Percentiles rank a stretch among this genome's conserved stretches.
Conservation (phyloP, 1,140 invertebrate species). For the Aphelenchoides besseyi region DNA sequence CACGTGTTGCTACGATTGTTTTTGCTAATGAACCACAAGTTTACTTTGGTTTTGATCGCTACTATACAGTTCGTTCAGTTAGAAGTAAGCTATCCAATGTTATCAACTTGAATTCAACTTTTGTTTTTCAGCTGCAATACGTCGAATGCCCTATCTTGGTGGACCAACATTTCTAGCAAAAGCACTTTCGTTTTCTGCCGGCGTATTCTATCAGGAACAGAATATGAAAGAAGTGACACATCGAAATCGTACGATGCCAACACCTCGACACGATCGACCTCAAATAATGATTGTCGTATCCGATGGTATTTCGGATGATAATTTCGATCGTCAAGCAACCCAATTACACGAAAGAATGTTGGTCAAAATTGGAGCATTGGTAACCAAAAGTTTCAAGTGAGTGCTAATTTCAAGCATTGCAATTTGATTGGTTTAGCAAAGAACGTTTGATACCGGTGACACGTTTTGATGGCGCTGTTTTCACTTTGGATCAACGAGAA, state of each 20-base stretch:
- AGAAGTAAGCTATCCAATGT: conserved; percentile 30
- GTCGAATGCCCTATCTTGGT: conserved; percentile 52
- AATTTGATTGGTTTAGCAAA: conserved; percentile 26
- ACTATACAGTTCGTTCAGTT: conserved; percentile 37
- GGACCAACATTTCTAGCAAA: conserved; percentile 57
- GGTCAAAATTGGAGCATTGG: conserved; percentile 50
- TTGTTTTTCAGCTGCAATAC: conserved; percentile 40
- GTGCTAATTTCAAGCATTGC: background rate
- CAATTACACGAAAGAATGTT: conserved; percentile 48
- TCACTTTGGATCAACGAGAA: conserved; percentile 48
- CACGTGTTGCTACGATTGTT: conserved; percentile 45
- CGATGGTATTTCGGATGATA: conserved; percentile 54
- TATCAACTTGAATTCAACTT: background rate
- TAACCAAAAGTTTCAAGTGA: conserved; percentile 52
- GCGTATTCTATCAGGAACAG: conserved; percentile 55
- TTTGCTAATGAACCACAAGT: conserved; percentile 50
- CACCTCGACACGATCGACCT: conserved; percentile 52
- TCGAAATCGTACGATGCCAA: conserved; percentile 47
- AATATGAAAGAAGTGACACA: conserved; percentile 51
- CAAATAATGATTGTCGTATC: conserved; percentile 55
- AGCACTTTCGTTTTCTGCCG: conserved; percentile 55
- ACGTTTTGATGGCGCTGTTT: conserved; percentile 55
- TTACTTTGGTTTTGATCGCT: conserved; percentile 52
- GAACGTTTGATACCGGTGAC: conserved; percentile 52
- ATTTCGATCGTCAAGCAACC: conserved; percentile 52